These are phyloP conservation scores for Drosophila algonquin DNA, from an alignment of 2,888 invertebrate species.

Conservation along the genomic window DNA sequence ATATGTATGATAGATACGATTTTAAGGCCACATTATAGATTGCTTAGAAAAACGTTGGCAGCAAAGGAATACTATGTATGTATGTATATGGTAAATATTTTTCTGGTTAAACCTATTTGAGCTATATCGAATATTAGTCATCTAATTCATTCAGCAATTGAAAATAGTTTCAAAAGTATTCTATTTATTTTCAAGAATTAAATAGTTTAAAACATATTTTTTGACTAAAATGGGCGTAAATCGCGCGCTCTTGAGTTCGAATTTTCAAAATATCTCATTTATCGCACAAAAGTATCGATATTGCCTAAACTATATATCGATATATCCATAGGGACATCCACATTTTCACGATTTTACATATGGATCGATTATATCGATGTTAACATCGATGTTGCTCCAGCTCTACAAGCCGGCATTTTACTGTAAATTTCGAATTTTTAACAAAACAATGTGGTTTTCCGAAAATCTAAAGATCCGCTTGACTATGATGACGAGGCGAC, in stretches of 20 bases:
- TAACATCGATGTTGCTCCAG: too few species aligned
- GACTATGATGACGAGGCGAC: constrained; percentile 25
- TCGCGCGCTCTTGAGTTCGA: not conserved
- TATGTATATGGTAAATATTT: not conserved
- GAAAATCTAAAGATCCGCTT: constrained; percentile 21
- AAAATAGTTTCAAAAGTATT: not conserved
- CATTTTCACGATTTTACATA: too few species aligned
- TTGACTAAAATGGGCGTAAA: not conserved
- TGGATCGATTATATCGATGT: too few species aligned
- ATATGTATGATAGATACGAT: constrained; percentile 58
- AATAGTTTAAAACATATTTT: not conserved
- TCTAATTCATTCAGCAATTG: not conserved
- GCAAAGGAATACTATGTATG: not conserved
- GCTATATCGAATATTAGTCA: not conserved
- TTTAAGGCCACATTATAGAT: constrained; percentile 57
- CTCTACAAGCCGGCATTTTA: not conserved
- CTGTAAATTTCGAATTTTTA: not conserved
- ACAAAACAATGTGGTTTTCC: constrained; percentile 52
- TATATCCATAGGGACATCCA: too few species aligned
- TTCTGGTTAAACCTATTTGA: not conserved
- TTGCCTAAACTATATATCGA: too few species aligned
- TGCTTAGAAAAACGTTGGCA: constrained; percentile 7
- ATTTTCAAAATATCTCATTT: not conserved
- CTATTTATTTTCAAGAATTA: not conserved
- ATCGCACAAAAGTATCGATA: not conserved